Base-by-base conservation (phyloP, 2,888 invertebrate species). In the Clunio marinus region DNA sequence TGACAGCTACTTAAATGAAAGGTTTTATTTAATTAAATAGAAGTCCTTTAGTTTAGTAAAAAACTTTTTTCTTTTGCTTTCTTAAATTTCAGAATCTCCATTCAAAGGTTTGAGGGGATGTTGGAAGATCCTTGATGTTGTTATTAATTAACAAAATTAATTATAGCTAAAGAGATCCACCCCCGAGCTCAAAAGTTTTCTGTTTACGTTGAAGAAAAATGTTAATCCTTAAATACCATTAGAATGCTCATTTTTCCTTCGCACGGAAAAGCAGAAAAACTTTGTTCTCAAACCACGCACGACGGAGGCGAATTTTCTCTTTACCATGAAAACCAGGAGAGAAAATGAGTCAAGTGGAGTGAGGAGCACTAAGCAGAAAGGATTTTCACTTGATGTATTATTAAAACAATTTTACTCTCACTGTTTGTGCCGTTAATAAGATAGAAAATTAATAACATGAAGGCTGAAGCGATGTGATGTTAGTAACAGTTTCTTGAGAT, bases 191-290 rank as follows among this genome's bases (percentile, higher is more conserved):
- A 32, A 60, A 60, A 60, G 7, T 20, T 35, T 60, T 60, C 37
- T 17, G 13, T 51, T 10, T 17, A 15, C 17, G 41, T 27, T 57
- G 25, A 57, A 37, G 35, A 66, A 66, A 32, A 66, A 66, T 51
- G 57, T 57, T 68, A 68, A 68, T 68, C 68, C 68, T 58, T 68
- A 68, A 68, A 68, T 68, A 68, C 68, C 58, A 68, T 68, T 68
- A 68, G 68, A 67, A 37, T 68, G 66, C 66, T 66, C 66, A 66
- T 66, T 66, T 66, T 66, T 55, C 66, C 55, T 25, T 58, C 55
- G 27, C 66, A 55, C 55, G 55, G n/a, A 51, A 13, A 32, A 32
- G 32, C 32, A 32, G 8, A 51, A 17, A 22, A 51, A 5, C 17
- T 51, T 51, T 51, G n/a, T 65, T 65, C 51, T 7, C 65, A 65